These are phyloP conservation scores for Kryptolebias ocellatus DNA, from an alignment of 2,797 vertebrate genomes.

Conservation along the genomic window DNA sequence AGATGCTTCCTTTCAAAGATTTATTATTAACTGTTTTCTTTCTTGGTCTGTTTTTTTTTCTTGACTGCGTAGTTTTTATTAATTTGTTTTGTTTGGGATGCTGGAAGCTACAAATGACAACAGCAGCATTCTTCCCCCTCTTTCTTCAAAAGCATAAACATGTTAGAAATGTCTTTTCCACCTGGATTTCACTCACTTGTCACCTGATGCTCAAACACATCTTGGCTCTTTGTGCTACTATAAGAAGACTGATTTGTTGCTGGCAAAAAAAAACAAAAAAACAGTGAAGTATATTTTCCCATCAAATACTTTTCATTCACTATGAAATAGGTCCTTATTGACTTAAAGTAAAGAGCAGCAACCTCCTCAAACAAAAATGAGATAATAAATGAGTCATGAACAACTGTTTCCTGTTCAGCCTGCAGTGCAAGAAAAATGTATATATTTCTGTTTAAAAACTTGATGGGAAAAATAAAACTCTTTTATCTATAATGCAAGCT, in stretches of 20 bases:
- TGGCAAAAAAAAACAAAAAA: neutral
- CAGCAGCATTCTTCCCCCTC: neutral
- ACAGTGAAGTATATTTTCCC: neutral
- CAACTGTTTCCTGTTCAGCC: too few relatives aligned
- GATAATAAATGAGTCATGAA: too few relatives aligned
- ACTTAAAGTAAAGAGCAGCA: neutral
- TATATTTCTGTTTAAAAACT: too few relatives aligned
- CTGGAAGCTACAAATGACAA: constrained; percentile 20
- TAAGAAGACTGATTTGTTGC: too few relatives aligned
- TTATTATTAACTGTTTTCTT: constrained; percentile 8
- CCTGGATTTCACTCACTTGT: constrained; percentile 6
- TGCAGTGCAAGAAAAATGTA: too few relatives aligned
- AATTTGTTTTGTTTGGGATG: constrained; percentile 12
- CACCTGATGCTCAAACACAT: neutral
- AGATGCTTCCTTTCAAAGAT: constrained; percentile 30
- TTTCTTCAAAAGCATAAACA: neutral
- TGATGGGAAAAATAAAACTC: too few relatives aligned
- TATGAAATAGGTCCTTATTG: neutral
- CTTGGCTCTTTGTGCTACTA: neutral
- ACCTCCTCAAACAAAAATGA: neutral
- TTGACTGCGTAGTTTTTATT: neutral
- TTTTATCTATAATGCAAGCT: too few relatives aligned
- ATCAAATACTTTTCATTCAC: neutral
- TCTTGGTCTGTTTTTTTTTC: constrained; percentile 6
- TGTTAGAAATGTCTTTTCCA: neutral